These are phyloP conservation scores for Andinoacara biseriatus DNA, from an alignment of 2,113 vertebrate genomes.

Conservation along the genomic window DNA sequence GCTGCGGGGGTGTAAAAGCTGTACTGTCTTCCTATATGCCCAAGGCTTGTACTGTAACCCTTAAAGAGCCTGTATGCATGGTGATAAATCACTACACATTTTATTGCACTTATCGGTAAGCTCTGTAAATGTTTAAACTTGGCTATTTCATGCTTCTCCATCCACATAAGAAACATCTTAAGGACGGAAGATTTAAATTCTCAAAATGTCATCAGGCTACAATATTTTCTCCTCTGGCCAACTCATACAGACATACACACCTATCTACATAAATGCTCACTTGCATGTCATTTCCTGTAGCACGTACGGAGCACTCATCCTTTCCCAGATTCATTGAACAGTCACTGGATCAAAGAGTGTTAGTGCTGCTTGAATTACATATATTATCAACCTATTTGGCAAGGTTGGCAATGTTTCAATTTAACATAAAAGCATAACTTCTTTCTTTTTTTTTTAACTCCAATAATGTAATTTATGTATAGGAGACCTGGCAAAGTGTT, in stretches of 20 bases:
- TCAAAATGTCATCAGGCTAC: conserved; percentile 15
- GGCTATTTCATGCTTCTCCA: not conserved
- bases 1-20: not conserved
- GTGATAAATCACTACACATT: conserved; percentile 31
- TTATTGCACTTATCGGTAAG: not conserved
- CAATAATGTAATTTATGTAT: not conserved
- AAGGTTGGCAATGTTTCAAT: not conserved
- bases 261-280: not conserved
- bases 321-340: not conserved
- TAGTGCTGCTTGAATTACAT: not conserved
- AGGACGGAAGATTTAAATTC: conserved; percentile 9
- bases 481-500: not conserved
- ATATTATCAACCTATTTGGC: not conserved
- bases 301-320: not conserved
- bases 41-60: conserved; percentile 10
- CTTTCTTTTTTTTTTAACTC: not conserved
- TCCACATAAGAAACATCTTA: conserved; percentile 10
- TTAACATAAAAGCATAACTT: not conserved
- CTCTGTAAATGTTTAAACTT: conserved; percentile 24
- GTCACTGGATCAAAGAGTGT: not conserved
- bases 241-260: conserved; percentile 16
- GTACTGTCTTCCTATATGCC: not conserved
- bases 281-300: not conserved
- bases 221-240: conserved; percentile 14
- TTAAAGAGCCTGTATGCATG: not conserved